phyloP scores from a whole-genome alignment of 1,140 invertebrate species.

The Achatina immaculata region DNA sequence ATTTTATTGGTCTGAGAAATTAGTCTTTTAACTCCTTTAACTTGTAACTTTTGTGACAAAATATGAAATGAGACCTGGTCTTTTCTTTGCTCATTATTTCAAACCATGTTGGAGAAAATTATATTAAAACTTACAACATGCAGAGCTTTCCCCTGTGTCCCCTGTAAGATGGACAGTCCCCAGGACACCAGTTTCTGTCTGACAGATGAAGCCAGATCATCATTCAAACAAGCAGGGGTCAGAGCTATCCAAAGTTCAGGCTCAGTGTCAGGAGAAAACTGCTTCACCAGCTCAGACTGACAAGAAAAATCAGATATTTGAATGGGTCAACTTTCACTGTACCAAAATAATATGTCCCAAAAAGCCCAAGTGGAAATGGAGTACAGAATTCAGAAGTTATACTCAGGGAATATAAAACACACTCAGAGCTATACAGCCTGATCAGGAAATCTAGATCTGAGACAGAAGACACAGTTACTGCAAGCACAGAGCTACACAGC shows the following conservation, averaged over 20 bases:
- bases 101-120: too few relatives aligned
- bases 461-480: neutral
- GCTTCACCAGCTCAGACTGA: neutral
- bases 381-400: neutral
- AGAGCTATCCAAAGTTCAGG: neutral
- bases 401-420: neutral
- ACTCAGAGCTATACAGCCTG: too few relatives aligned
- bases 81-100: too few relatives aligned
- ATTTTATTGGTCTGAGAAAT: too few relatives aligned
- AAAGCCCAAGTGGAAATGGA: neutral
- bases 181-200: neutral
- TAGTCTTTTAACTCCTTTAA: too few relatives aligned
- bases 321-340: neutral
- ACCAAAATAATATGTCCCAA: neutral
- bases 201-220: neutral
- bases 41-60: too few relatives aligned
- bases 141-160: neutral
- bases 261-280: neutral
- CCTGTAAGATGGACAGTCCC: neutral
- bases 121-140: neutral
- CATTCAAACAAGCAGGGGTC: conserved; percentile 5
- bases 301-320: neutral
- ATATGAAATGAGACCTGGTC: too few relatives aligned
- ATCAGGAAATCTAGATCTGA: neutral
- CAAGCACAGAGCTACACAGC: too few relatives aligned